phyloP scores from a whole-genome alignment of 2,888 invertebrate species.

The Hecatera dysodea region DNA sequence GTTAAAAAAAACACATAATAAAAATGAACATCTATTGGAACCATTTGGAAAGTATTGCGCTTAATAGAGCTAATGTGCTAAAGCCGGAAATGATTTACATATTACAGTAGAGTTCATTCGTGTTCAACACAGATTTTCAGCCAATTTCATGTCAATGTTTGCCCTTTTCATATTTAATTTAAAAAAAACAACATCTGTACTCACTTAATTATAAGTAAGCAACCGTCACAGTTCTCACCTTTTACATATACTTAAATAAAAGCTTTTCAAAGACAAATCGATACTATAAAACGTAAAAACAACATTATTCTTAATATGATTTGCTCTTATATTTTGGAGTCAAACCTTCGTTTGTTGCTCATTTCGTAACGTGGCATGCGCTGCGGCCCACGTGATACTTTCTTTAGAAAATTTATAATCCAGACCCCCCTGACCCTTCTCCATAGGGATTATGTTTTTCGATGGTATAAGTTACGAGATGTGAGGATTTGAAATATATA shows the following conservation, averaged over 20 bases:
- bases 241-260: conserved; percentile 7
- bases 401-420: conserved; percentile 83
- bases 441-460: conserved; percentile 68
- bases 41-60: too few relatives aligned
- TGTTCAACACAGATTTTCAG: background rate
- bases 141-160: too few relatives aligned
- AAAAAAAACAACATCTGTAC: background rate
- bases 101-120: background rate
- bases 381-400: conserved; percentile 83
- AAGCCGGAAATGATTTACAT: background rate
- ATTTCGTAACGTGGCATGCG: conserved; percentile 81
- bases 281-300: conserved; percentile 26
- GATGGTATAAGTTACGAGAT: conserved; percentile 41
- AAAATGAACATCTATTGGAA: too few relatives aligned
- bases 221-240: background rate
- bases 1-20: too few relatives aligned
- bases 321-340: conserved; percentile 38
- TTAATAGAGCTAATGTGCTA: background rate
- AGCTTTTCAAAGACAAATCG: background rate
- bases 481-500: background rate
- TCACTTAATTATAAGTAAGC: too few relatives aligned
- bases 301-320: conserved; percentile 27
- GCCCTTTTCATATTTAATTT: background rate
- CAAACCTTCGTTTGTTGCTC: conserved; percentile 50
- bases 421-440: conserved; percentile 74